Percentiles rank a stretch among this genome's conserved stretches.
phyloP scores from a whole-genome alignment of 2,888 invertebrate genomes.

The Sclerodermus sp. region DNA sequence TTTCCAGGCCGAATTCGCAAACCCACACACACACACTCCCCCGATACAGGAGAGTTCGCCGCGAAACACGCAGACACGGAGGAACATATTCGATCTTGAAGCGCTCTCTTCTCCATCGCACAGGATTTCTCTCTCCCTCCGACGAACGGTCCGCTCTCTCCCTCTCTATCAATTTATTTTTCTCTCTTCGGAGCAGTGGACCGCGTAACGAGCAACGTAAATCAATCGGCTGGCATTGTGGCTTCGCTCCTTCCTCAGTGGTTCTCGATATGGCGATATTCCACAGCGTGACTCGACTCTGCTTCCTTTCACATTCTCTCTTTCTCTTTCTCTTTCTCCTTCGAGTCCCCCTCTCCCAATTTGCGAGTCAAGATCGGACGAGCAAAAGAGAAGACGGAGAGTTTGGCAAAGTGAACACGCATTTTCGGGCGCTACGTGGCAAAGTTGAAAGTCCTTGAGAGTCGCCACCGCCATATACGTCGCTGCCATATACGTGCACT shows the following conservation, averaged over 20 bases:
- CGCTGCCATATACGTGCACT: too few species aligned
- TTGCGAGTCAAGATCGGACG: too few species aligned
- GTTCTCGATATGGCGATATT: slow-evolving; percentile 19
- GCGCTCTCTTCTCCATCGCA: background rate
- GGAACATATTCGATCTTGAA: too few species aligned
- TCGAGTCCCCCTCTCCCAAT: background rate
- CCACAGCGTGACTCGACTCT: background rate
- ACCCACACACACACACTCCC: too few species aligned
- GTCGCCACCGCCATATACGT: too few species aligned
- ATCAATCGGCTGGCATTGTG: slow-evolving; percentile 56
- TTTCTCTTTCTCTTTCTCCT: background rate
- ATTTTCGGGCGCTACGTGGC: too few species aligned
- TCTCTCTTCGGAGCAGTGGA: slow-evolving; percentile 52
- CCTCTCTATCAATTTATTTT: slow-evolving; percentile 48
- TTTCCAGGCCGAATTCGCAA: too few species aligned
- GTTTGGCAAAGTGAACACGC: too few species aligned
- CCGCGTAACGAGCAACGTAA: slow-evolving; percentile 59
- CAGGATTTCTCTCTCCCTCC: background rate
- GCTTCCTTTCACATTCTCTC: background rate
- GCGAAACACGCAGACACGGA: too few species aligned
- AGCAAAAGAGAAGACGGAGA: too few species aligned
- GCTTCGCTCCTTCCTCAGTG: slow-evolving; percentile 40
- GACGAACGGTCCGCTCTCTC: background rate
- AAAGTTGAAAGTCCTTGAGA: too few species aligned
- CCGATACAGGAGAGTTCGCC: too few species aligned